phyloP scores from a whole-genome alignment of 2,113 vertebrate genomes.

The Gymnogyps californianus region DNA sequence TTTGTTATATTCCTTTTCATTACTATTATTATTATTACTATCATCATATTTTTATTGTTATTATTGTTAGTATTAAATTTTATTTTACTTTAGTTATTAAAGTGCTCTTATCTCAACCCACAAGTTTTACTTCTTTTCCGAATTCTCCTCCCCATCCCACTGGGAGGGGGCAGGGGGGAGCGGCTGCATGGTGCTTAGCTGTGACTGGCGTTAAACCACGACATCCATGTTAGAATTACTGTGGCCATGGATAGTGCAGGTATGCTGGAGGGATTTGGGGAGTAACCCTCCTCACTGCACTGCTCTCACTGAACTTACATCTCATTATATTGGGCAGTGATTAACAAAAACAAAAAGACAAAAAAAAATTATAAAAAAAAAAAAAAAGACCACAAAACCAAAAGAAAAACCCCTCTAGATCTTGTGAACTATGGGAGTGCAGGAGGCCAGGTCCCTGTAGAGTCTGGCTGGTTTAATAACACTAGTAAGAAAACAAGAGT shows the following conservation, averaged over 20 bases:
- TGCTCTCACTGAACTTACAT: background rate
- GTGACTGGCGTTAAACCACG: no score
- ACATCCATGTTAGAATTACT: constrained; percentile 18
- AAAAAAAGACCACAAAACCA: background rate
- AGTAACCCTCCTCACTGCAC: background rate
- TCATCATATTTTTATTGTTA: no score
- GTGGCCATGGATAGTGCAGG: background rate
- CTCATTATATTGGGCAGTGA: background rate
- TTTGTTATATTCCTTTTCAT: no score
- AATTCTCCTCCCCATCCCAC: no score
- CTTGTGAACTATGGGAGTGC: background rate
- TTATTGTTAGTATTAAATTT: no score
- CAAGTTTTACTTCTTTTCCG: no score
- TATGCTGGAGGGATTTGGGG: background rate
- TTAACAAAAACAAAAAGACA: background rate
- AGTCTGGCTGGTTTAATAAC: background rate
- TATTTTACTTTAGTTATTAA: no score
- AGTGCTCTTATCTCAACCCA: no score
- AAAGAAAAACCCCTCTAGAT: background rate
- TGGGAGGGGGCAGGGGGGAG: no score
- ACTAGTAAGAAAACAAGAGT: background rate
- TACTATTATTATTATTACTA: no score
- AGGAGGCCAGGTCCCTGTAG: background rate
- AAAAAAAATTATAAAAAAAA: background rate
- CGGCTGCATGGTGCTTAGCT: no score